A percentile compares a stretch with the other conserved stretches of the same genome.
Evolutionary conservation across 2,797 vertebrate species (phyloP).

Genomic region (Odontamblyopus lacepedii): DNA sequence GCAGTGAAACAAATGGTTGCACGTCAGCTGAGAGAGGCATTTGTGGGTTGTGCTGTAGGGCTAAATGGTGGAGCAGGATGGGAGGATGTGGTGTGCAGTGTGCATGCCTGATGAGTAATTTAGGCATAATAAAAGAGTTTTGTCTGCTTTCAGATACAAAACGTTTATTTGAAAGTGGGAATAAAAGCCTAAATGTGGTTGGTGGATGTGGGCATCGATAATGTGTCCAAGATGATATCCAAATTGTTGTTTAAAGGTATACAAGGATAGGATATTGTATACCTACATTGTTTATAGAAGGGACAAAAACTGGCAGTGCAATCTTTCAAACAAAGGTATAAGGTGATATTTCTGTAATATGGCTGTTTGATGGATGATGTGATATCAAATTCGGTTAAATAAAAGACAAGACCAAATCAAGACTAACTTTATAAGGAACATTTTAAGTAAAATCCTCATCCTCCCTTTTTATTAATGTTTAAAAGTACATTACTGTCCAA

Average conservation of each 20-base stretch:
- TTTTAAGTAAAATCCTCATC: no score
- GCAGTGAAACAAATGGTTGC: slow-evolving; percentile 22
- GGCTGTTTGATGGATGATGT: no score
- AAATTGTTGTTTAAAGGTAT: background rate
- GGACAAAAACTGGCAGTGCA: background rate
- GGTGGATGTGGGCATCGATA: background rate
- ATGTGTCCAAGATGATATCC: background rate
- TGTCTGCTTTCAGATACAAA: slow-evolving; percentile 7
- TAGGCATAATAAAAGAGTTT: slow-evolving; percentile 10
- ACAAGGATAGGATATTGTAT: background rate
- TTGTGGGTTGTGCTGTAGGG: slow-evolving; percentile 29
- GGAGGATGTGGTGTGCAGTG: slow-evolving; percentile 16
- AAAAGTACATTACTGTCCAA: no score
- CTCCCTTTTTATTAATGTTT: no score
- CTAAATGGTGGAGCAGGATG: slow-evolving; percentile 15
- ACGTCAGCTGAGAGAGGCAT: slow-evolving; percentile 36
- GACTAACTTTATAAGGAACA: no score
- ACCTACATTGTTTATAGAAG: background rate
- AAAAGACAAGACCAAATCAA: no score
- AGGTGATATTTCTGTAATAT: no score
- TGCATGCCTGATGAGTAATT: slow-evolving; percentile 18
- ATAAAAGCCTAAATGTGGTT: background rate
- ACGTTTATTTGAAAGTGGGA: slow-evolving; percentile 12
- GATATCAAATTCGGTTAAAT: no score
- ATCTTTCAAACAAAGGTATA: no score